Evolutionary conservation across 2,113 vertebrate genomes (phyloP), one percentile per base, ranked within the genome.

Genomic region (Phocoena phocoena): DNA sequence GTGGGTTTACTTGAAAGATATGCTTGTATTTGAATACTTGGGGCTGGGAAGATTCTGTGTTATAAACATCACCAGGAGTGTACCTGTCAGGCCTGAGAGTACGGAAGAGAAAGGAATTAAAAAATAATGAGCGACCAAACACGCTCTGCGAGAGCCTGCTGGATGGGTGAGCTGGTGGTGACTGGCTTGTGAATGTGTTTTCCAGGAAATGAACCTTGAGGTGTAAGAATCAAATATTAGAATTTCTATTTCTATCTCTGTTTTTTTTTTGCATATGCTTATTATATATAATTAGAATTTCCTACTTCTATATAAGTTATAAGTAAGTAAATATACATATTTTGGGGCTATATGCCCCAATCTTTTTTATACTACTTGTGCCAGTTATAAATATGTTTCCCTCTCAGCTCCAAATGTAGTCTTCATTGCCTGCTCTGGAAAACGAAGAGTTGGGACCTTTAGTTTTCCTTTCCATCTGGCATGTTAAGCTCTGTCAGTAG

Each of bases 1-100:
- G 77, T 79, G 95, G 62, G 71, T 65, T 96, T 67, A 67, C 67
- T 92, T 96, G 79, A 90, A 91, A 98, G 88, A 41, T 25, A 58
- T 38, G 87, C 80, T 82, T 71, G 44, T 96, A 31, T 87, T 90
- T 97, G 92, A 97, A 95, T 91, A 68, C 92, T 95, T 31, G 3
- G 55, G 74, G 6, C 41, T 38, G 13, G 38, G 6, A 94, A 31
- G 82, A 63, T 67, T 94, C 62, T 44, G 6, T 28, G 83, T 68
- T 77, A 73, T 8, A 95, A 44, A 73, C 58, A 58, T 88, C 18
- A 26, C 33, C 36, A 71, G n/a, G n/a, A 93, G n/a, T 62, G 17
- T 87, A 65, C 67, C 26, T 44, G 20, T 79, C 23, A 87, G 33
- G 38, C 17, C 38, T 96, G 73, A 90, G 63, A 90, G 60, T 44